Conservation (phyloP, 2,113 vertebrate species). For the Elaphurus davidianus region DNA sequence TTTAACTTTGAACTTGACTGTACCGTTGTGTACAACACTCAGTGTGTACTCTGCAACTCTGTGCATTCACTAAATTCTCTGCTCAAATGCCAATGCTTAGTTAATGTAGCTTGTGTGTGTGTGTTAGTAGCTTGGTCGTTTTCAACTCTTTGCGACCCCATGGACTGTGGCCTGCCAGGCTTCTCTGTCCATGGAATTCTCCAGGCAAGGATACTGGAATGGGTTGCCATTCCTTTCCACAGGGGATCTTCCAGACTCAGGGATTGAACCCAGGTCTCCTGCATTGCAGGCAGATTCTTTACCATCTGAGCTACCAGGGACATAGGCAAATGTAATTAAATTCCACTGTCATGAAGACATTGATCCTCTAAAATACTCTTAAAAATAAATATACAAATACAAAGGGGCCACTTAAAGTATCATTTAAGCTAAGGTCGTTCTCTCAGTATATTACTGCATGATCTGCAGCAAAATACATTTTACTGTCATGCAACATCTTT, state of each 20-base stretch:
- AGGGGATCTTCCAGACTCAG: neutral
- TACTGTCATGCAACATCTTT: neutral
- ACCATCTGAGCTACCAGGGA: neutral
- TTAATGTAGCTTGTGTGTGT: neutral
- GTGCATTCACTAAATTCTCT: neutral
- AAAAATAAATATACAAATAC: neutral
- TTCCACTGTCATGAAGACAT: neutral
- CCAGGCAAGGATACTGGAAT: neutral
- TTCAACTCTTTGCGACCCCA: neutral
- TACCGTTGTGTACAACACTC: neutral
- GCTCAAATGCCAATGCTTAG: neutral
- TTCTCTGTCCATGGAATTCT: neutral
- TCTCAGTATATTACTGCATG: neutral
- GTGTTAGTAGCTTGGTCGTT: neutral
- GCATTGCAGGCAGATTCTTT: neutral
- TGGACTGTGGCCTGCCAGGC: neutral
- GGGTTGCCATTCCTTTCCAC: neutral
- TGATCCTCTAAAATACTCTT: slow-evolving; percentile 4
- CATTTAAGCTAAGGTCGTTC: neutral
- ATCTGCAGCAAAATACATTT: neutral
- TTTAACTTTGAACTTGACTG: neutral
- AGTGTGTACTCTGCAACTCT: neutral
- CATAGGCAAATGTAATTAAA: neutral
- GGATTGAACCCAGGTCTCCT: neutral
- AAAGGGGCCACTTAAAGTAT: neutral